Evolutionary conservation across 1,140 invertebrate genomes (phyloP), one percentile per base, ranked within the genome.

Genomic region (Ditylenchus dipsaci): DNA sequence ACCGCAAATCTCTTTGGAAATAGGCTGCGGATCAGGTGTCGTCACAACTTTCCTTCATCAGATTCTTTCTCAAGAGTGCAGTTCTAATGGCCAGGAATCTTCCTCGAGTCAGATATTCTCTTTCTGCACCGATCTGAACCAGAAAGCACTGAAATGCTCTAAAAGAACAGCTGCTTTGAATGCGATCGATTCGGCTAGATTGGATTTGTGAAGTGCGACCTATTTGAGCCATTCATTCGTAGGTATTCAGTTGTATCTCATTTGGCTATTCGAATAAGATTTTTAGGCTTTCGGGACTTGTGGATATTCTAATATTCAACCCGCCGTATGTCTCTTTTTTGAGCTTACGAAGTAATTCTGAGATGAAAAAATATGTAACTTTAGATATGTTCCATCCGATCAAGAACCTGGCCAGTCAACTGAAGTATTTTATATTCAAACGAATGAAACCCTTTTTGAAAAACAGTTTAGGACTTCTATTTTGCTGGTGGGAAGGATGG

Each of bases 241-340:
- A 38, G 33, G 33, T 38, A 11, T 5, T 38, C 3, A 38, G n/a
- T n/a, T n/a, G 33, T 38, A 38, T 38, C 33, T 3, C 33, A 38
- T 38, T n/a, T 38, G 33, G 11, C 11, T 38, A 11, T 38, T 38
- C 11, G 3, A 38, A 38, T 38, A 17, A 3, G 8, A 26, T 27
- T 7, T 0, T n/a, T 1, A 49, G 61, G 23, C 47, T 77, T 43
- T 19, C 15, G 17, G 29, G 69, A 29, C 33, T 76, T 62, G 82
- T 88, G 80, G 95, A 98, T 87, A 66, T 97, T 23, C 84, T 98
- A 61, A 77, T 98, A 60, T 98, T 96, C 77, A 98, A 98, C 88
- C 95, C 95, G 1, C 95, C 95, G 0, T 98, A 98, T 86, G 94
- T 97, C 53, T 89, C 91, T 0, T 96, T 94, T 0, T 71, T 80